These are phyloP conservation scores for Leptoteleia sp. DNA, from an alignment of 1,140 invertebrate species.

Conservation along the genomic window DNA sequence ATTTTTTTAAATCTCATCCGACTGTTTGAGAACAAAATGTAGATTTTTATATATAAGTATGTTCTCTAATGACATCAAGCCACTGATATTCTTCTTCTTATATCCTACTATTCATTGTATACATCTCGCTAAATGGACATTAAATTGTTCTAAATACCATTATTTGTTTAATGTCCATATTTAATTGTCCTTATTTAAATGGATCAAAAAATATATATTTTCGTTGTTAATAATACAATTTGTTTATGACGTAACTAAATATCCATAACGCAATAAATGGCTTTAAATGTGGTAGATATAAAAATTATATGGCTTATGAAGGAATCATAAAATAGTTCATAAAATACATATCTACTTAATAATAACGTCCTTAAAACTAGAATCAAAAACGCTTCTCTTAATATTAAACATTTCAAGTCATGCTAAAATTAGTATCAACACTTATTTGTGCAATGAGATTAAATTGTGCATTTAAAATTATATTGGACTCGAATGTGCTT, in stretches of 20 bases:
- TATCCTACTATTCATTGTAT: constrained; percentile 18
- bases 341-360: constrained; percentile 58
- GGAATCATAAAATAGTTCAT: constrained; percentile 59
- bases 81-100: constrained; percentile 14
- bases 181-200: constrained; percentile 51
- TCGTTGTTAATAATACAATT: constrained; percentile 50
- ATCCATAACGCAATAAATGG: constrained; percentile 29
- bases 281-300: constrained; percentile 39
- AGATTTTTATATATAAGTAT: constrained; percentile 13
- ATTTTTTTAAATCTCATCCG: background rate
- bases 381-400: constrained; percentile 31
- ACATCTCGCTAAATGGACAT: constrained; percentile 15
- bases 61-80: constrained; percentile 33
- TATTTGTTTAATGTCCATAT: constrained; percentile 25
- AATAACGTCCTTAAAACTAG: constrained; percentile 39
- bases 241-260: constrained; percentile 20
- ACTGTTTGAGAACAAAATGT: constrained; percentile 8
- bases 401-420: constrained; percentile 20
- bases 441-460: constrained; percentile 34
- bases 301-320: constrained; percentile 54
- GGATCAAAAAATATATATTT: constrained; percentile 59
- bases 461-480: constrained; percentile 41
- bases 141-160: constrained; percentile 31
- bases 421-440: constrained; percentile 25
- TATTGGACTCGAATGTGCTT: constrained; percentile 29